Evolutionary conservation across 23 tunicate species (phyloP).

Genomic region (Halocynthia roretzi): DNA sequence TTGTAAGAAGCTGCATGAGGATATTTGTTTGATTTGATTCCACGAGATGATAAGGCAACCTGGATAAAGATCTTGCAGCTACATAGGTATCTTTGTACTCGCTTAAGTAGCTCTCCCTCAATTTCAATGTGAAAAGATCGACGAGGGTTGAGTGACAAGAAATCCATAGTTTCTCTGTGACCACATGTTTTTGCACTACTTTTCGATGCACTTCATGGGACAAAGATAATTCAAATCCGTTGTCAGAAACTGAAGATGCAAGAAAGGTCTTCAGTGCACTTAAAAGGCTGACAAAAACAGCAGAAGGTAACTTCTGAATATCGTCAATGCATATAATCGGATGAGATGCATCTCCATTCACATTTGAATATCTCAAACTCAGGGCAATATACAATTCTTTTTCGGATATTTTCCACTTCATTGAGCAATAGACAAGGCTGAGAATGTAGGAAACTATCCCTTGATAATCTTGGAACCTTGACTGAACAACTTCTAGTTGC

Average conservation of each 20-base stretch:
- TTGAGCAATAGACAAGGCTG: constrained; percentile 1
- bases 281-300: neutral
- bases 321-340: neutral
- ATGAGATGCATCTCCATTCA: no score
- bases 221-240: neutral
- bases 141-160: constrained; percentile 6
- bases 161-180: neutral
- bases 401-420: constrained; percentile 7
- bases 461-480: neutral
- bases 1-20: neutral
- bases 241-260: neutral
- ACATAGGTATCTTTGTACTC: neutral
- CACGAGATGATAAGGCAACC: constrained; percentile 11
- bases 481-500: neutral
- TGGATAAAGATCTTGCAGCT: neutral
- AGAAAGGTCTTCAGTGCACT: constrained; percentile 12
- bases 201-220: neutral
- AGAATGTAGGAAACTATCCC: neutral
- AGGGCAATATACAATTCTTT: constrained; percentile 1
- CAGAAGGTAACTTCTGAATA: neutral
- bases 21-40: neutral
- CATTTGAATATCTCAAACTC: neutral
- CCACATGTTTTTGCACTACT: neutral
- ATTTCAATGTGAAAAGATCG: neutral
- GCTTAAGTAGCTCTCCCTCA: neutral